Evolutionary conservation across 2,797 vertebrate genomes (phyloP), one percentile per base, ranked within the genome.

Genomic region (Clamator glandarius): DNA sequence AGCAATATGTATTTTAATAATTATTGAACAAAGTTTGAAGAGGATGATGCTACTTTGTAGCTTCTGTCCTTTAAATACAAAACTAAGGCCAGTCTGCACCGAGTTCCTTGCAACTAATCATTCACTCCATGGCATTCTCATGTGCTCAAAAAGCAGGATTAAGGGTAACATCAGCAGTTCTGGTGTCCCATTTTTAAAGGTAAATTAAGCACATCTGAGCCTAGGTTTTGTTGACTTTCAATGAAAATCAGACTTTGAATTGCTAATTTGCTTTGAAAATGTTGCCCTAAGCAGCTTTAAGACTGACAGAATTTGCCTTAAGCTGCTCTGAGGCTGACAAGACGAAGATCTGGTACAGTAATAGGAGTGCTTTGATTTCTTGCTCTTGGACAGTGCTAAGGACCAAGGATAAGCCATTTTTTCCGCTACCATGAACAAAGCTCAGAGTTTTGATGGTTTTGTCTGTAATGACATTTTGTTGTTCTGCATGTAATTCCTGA

Each of bases 231-330:
- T 73, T 69, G 83, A 44, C 83, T 92, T 93, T 95, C 83, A 91
- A 31, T 90, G 69, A 92, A 91, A 80, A 93, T 89, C 69, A 94
- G 68, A 42, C 58, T 88, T 61, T 79, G 85, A 90, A 84, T 84
- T 59, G 83, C 85, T 63, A 91, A 92, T 3, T 86, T 0, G 2
- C 69, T 92, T 92, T 87, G 73, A 81, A 94, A 92, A 90, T 1
- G 5, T 81, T 73, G 81, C 91, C 46, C 62, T 90, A 92, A 93
- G 91, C 76, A 63, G 85, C 80, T 93, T 86, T 41, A 59, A 69
- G 83, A 86, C 21, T 90, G 94, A 88, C 79, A 94, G 80, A 69
- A 88, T 92, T 93, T 91, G 90, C 91, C 70, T 88, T 86, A 90
- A 93, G 90, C 85, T 91, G 62, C 83, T 88, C 69, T 1, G 4